Evolutionary conservation across 1,140 invertebrate species (phyloP), one percentile per base, ranked within the genome.

Genomic region (Calycopis cecrops): DNA sequence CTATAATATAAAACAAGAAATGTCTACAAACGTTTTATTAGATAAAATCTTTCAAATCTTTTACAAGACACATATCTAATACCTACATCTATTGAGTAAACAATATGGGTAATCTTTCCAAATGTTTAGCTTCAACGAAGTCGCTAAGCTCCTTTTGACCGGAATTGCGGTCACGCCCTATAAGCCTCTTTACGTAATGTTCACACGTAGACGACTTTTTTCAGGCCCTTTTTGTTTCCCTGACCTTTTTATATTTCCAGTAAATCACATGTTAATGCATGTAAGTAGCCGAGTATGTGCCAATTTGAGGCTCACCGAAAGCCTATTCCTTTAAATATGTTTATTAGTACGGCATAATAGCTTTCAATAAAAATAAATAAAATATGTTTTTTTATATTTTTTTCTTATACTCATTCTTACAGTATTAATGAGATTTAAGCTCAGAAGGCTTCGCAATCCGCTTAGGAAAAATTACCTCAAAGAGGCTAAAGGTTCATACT

Each of bases 111-210:
- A 52, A 58, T 58, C 55, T 33, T 48, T 34, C 51, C 18, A 42
- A 52, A 37, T 51, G 49, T 53, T 50, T 34, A 50, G 34, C 48
- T 50, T 50, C 34, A 33, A 10, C 34, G 9, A 35, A 14, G 21
- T 50, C 48, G 42, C 61, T 76, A 80, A 80, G 73, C 77, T 73
- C 57, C 72, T 79, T 82, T 78, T 79, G 70, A 71, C 73, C 75
- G 69, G 65, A 59, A 76, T 75, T 61, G 63, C 63, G 59, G 59
- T 61, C 55, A 57, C 59, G 52, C 37, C 28, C 21, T 18, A 12
- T 50, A 50, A 50, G 33, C 34, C 33, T 50, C 28, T 50, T 50
- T 50, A 35, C 34, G 28, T 35, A 50, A 34, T 34, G 48, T 50
- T 35, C 48, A 33, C 48, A 33, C 48, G 21, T 50, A 10, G 21